phyloP scores from a whole-genome alignment of 2,113 vertebrate genomes.

The Hypanus sabinus region DNA sequence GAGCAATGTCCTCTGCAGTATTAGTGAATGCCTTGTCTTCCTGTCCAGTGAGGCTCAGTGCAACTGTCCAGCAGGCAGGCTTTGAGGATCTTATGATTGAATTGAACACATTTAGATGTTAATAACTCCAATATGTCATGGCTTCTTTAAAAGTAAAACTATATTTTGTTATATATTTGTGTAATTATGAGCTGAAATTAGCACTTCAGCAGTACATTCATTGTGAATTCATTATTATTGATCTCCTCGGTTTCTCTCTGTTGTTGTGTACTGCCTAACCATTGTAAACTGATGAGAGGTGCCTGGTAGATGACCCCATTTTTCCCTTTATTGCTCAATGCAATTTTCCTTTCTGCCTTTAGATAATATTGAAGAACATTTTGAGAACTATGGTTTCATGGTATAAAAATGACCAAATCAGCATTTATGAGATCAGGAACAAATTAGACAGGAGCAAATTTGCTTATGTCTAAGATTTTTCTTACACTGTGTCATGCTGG shows the following conservation, averaged over 20 bases:
- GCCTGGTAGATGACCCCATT: neutral
- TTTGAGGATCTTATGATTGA: neutral
- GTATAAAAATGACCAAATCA: neutral
- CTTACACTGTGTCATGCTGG: neutral
- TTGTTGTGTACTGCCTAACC: neutral
- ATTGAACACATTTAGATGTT: neutral
- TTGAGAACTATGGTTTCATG: neutral
- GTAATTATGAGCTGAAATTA: neutral
- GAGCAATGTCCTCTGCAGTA: too few relatives aligned
- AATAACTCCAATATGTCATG: neutral
- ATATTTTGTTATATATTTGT: slow-evolving; percentile 5
- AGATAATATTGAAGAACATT: neutral
- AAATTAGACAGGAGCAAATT: neutral
- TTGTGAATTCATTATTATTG: neutral
- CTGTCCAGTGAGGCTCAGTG: neutral
- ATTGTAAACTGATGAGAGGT: neutral
- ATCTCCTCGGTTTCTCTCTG: neutral
- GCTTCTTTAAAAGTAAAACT: neutral
- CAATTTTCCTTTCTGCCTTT: neutral
- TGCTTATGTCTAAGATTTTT: neutral
- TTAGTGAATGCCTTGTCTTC: neutral
- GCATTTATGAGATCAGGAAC: neutral
- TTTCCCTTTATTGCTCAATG: neutral
- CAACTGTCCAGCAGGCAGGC: neutral
- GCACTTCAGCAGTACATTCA: neutral